Conservation (phyloP, 2,888 invertebrate genomes). For the Aporophyla nigra region DNA sequence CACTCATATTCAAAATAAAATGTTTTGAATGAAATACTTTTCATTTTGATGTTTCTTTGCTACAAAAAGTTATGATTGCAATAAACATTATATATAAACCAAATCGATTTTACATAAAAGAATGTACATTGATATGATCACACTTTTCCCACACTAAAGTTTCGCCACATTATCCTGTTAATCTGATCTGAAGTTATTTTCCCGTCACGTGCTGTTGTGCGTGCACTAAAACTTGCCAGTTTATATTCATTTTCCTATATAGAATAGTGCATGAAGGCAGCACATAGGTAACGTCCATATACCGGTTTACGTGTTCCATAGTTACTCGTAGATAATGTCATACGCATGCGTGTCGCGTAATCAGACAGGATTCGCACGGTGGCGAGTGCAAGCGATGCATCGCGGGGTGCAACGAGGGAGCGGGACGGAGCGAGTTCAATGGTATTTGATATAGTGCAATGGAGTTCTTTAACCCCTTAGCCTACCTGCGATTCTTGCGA, state of each 20-base stretch:
- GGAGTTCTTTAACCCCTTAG: conserved; percentile 91
- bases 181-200: conserved; percentile 37
- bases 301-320: conserved; percentile 79
- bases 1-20: conserved; percentile 8
- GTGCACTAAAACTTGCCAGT: conserved; percentile 42
- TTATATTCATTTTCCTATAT: conserved; percentile 59
- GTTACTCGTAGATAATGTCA: conserved; percentile 84
- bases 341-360: conserved; percentile 89
- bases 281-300: conserved; percentile 73
- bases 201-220: conserved; percentile 50
- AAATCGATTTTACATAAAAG: background rate
- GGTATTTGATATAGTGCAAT: conserved; percentile 91
- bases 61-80: background rate
- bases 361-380: conserved; percentile 89
- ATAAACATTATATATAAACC: background rate
- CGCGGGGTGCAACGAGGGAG: conserved; percentile 84
- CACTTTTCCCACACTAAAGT: conserved; percentile 24
- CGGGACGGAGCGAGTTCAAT: conserved; percentile 88
- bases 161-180: conserved; percentile 29
- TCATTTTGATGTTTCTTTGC: conserved; percentile 2
- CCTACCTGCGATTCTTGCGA: conserved; percentile 91
- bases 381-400: conserved; percentile 83
- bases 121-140: background rate
- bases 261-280: conserved; percentile 42
- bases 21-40: conserved; percentile 24